Percentiles rank a stretch among this genome's conserved stretches.
Evolutionary conservation across 2,113 vertebrate species (phyloP).

Genomic region (Mesocricetus auratus): DNA sequence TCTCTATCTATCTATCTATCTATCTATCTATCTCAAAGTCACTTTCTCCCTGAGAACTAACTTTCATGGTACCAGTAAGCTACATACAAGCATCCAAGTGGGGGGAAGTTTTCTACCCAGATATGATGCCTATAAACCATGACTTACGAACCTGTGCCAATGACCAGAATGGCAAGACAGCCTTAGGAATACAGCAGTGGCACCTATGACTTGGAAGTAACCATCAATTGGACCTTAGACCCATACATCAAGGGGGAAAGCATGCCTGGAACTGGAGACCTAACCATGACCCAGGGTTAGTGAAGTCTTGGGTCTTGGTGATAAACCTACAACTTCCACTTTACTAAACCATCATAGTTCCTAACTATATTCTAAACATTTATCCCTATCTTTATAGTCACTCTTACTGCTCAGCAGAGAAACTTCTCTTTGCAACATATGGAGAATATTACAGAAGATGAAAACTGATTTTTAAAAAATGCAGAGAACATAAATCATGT

Average conservation of each 20-base stretch:
- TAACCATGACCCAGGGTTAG: not conserved
- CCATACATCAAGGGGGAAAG: not conserved
- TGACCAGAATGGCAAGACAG: not conserved
- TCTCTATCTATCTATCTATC: not conserved
- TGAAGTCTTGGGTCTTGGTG: not conserved
- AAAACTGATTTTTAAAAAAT: not conserved
- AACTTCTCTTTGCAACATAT: not conserved
- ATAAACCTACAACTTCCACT: not conserved
- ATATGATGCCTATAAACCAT: not conserved
- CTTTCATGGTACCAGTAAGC: not conserved
- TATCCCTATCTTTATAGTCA: not conserved
- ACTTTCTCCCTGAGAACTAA: not conserved
- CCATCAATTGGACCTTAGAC: not conserved
- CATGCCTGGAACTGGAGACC: not conserved
- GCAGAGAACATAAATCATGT: not conserved
- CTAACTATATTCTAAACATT: not conserved
- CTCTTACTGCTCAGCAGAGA: not conserved
- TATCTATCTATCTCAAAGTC: not conserved
- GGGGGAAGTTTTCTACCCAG: not conserved
- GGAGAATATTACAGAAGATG: not conserved
- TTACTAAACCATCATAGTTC: not conserved
- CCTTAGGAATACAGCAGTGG: too few species aligned
- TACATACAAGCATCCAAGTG: not conserved
- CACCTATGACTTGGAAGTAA: not conserved
- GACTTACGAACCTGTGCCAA: not conserved